Conservation (phyloP, 2,888 invertebrate genomes). For the Lochmaea crataegi region DNA sequence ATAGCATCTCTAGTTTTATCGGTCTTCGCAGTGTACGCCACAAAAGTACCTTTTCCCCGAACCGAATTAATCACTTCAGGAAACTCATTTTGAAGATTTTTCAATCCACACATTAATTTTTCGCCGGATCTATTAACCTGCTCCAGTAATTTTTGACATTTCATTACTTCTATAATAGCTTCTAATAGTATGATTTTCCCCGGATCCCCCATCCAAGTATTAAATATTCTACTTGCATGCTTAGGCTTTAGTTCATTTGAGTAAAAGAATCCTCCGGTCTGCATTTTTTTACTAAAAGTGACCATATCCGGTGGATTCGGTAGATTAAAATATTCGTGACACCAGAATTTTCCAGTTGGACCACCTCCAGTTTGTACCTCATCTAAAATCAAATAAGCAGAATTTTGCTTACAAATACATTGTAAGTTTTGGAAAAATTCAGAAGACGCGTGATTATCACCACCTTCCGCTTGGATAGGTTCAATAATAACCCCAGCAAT, state of each 20-base stretch:
- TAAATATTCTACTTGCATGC: constrained; percentile 90
- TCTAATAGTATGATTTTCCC: constrained; percentile 90
- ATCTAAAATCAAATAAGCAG: constrained; percentile 87
- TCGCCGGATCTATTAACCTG: constrained; percentile 79
- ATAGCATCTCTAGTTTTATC: constrained; percentile 78
- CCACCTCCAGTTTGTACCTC: constrained; percentile 97
- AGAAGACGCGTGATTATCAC: constrained; percentile 92
- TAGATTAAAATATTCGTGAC: constrained; percentile 92
- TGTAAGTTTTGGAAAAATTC: constrained; percentile 90
- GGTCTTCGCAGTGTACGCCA: constrained; percentile 78
- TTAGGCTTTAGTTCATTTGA: constrained; percentile 79
- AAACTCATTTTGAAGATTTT: constrained; percentile 76
- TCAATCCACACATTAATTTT: constrained; percentile 74
- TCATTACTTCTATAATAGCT: constrained; percentile 83
- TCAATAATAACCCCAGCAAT: constrained; percentile 92
- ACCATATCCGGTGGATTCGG: constrained; percentile 90
- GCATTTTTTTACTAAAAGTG: constrained; percentile 98
- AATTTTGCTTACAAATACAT: constrained; percentile 80
- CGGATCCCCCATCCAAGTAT: constrained; percentile 99
- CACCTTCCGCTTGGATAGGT: constrained; percentile 96
- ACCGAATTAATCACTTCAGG: constrained; percentile 78
- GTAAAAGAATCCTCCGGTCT: constrained; percentile 94
- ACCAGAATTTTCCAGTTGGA: constrained; percentile 96
- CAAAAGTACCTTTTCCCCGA: constrained; percentile 89
- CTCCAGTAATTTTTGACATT: constrained; percentile 81